A percentile compares a stretch with the other conserved stretches of the same genome.
Evolutionary conservation across 1,140 invertebrate genomes (phyloP).

Genomic region (Helicoverpa armigera): DNA sequence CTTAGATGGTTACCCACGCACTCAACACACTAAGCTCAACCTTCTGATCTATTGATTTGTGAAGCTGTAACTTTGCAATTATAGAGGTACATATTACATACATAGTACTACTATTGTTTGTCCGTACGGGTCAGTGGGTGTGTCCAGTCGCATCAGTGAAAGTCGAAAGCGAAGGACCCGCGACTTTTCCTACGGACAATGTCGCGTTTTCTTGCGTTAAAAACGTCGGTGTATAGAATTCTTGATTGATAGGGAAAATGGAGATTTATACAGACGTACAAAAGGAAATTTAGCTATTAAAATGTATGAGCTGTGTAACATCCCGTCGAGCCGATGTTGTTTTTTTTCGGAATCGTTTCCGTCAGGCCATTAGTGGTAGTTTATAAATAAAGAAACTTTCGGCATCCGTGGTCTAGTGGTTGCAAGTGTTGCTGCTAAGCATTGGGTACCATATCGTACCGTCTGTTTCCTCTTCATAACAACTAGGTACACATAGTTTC

Average conservation of each 20-base stretch:
- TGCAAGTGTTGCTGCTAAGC: too few relatives aligned
- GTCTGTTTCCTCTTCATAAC: too few relatives aligned
- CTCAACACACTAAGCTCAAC: too few relatives aligned
- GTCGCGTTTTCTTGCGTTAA: background rate
- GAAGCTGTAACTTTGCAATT: too few relatives aligned
- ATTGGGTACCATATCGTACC: too few relatives aligned
- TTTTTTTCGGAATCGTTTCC: background rate
- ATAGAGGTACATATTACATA: too few relatives aligned
- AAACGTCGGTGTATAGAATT: background rate
- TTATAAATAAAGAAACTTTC: too few relatives aligned
- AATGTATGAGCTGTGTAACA: background rate
- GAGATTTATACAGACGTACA: background rate
- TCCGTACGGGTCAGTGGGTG: conserved; percentile 53
- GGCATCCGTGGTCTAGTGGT: too few relatives aligned
- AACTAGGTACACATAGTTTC: too few relatives aligned
- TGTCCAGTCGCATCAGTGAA: conserved; percentile 63
- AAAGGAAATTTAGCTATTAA: background rate
- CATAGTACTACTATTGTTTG: conserved; percentile 42
- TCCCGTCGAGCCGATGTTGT: background rate
- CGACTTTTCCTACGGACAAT: conserved; percentile 54
- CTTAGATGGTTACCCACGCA: too few relatives aligned
- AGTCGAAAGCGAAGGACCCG: conserved; percentile 71
- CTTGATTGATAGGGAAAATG: background rate
- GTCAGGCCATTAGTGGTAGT: background rate
- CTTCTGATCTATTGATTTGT: too few relatives aligned